These are phyloP conservation scores for Aegotheles bennettii DNA, from an alignment of 2,113 vertebrate genomes.

Conservation along the genomic window DNA sequence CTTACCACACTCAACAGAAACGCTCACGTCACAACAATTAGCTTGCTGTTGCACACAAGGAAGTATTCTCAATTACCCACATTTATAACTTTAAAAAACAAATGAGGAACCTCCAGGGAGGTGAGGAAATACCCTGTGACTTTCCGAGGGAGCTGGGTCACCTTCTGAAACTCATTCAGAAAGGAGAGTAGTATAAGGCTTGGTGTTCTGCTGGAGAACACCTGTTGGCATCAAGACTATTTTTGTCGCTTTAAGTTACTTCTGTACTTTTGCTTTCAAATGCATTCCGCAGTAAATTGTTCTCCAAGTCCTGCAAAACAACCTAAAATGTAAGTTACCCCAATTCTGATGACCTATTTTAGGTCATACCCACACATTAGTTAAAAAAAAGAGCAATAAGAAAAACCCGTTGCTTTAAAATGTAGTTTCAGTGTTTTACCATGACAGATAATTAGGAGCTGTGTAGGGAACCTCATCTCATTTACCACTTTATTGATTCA, in stretches of 20 bases:
- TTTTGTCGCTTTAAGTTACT: neutral
- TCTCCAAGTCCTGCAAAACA: neutral
- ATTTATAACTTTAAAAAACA: neutral
- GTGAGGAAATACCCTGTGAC: accelerated
- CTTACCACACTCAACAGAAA: neutral
- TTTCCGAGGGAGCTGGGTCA: neutral
- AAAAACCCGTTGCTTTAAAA: neutral
- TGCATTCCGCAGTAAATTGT: neutral
- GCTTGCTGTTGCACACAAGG: neutral
- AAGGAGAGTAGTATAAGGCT: accelerated
- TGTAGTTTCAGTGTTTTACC: neutral
- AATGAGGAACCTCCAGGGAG: neutral
- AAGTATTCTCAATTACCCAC: neutral
- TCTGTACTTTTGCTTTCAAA: neutral
- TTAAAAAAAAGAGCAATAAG: neutral
- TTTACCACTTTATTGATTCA: neutral
- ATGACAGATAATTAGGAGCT: neutral
- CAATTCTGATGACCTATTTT: neutral
- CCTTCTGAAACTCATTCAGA: neutral
- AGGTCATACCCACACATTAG: neutral
- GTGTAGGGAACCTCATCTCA: neutral
- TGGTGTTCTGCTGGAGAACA: neutral
- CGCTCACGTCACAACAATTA: neutral
- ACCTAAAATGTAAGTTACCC: neutral
- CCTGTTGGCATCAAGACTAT: neutral